phyloP scores from a whole-genome alignment of 1,140 invertebrate species.

The Oreohelix idahoensis region DNA sequence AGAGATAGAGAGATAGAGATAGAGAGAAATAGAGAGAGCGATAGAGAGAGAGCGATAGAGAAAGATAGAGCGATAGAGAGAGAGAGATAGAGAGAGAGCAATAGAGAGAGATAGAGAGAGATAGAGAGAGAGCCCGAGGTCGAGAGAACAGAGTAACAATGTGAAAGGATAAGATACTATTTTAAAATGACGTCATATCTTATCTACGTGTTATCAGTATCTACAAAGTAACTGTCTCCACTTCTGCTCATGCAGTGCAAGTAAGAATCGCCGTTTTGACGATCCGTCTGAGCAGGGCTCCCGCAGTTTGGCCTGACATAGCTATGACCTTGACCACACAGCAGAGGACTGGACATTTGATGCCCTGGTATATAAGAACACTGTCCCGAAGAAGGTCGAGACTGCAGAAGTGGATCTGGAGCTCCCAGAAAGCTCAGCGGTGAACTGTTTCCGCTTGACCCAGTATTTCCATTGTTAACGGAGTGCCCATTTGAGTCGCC shows the following conservation, averaged over 20 bases:
- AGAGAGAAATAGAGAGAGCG: too few species aligned
- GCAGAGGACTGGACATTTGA: neutral
- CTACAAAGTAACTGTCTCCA: neutral
- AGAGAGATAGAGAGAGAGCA: too few species aligned
- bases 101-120: too few species aligned
- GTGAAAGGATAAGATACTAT: too few species aligned
- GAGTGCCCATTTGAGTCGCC: neutral
- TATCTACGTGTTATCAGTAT: neutral
- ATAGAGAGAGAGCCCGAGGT: too few species aligned
- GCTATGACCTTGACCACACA: neutral
- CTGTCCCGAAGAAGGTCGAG: neutral
- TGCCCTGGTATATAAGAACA: neutral
- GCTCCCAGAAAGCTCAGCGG: neutral
- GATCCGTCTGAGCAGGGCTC: neutral
- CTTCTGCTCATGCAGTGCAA: neutral
- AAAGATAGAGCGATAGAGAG: too few species aligned
- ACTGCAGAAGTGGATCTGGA: neutral
- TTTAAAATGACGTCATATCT: too few species aligned
- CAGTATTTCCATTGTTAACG: neutral
- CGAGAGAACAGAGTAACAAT: too few species aligned
- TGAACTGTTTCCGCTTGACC: neutral
- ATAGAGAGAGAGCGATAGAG: too few species aligned
- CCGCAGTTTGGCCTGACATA: neutral
- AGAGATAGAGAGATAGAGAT: too few species aligned
- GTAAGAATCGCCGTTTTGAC: neutral